Evolutionary conservation across 2,797 vertebrate genomes (phyloP), one percentile per base, ranked within the genome.

Genomic region (Paedocypris micromegethes): DNA sequence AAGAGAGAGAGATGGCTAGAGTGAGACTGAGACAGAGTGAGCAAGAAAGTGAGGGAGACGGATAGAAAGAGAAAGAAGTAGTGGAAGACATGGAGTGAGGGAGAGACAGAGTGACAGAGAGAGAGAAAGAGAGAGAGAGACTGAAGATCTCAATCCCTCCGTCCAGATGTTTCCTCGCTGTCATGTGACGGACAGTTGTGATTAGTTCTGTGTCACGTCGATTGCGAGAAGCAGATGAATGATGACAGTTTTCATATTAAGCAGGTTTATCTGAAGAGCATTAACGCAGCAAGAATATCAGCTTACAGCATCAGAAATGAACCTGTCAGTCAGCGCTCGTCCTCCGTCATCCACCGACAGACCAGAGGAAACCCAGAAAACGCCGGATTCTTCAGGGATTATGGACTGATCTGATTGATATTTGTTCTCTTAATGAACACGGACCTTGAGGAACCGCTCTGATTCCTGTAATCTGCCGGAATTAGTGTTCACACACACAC

Each of bases 231-330:
- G 73, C 76, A 78, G 86, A 86, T 85, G 84, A 90, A 89, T 87
- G 87, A 88, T 90, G 88, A 88, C 87, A 88, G 87, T 87, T 90
- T 89, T 90, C 86, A 88, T 88, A 90, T 91, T 90, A 90, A 83
- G 82, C 85, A 79, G 88, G 87, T 83, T 89, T 90, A 90, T 90
- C 89, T 86, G 85, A 87, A 88, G 86, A 87, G 89, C 85, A 88
- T 91, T 90, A 90, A 79, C 80, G 80, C 80, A 70, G 76, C 73
- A 82, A 90, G 86, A 86, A 87, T 85, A 88, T 88, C 80, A 77
- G 77, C 81, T 75, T 87, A 91, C 89, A 84, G 80, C 77, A 91
- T 91, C 89, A 85, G 81, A 90, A 90, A 90, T 89, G 87, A 88
- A 88, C 86, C 84, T 90, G 90, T 86, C 90, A 91, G 86, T 91